A percentile compares a stretch with the other conserved stretches of the same genome.
Conservation (phyloP, 2,888 invertebrate species). For the Encarsia formosa region DNA sequence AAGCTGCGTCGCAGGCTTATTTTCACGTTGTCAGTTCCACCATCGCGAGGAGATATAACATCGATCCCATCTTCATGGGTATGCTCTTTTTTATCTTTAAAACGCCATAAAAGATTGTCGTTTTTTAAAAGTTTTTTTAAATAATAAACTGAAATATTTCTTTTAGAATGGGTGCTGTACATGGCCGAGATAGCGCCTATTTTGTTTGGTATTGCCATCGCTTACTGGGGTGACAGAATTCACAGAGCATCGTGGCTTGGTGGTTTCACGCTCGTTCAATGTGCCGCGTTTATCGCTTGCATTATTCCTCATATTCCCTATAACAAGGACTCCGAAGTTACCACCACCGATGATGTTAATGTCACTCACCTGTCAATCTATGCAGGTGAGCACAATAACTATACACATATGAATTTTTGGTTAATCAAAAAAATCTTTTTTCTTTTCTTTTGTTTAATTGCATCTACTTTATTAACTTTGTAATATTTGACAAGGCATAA, state of each 20-base stretch:
- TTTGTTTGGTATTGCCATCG: slow-evolving; percentile 54
- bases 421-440: no score
- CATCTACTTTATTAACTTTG: no score
- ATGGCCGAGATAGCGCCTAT: slow-evolving; percentile 57
- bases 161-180: slow-evolving; percentile 59
- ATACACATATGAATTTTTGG: no score
- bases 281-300: slow-evolving; percentile 52
- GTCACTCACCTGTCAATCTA: slow-evolving; percentile 39
- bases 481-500: background rate
- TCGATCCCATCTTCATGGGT: slow-evolving; percentile 43
- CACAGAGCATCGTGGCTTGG: slow-evolving; percentile 61
- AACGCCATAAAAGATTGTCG: no score
- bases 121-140: background rate
- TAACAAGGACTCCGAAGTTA: slow-evolving; percentile 33
- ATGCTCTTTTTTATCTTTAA: slow-evolving; percentile 10
- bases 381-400: slow-evolving; percentile 36
- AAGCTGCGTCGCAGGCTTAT: slow-evolving; percentile 43
- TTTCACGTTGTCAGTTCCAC: slow-evolving; percentile 39
- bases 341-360: no score
- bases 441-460: no score
- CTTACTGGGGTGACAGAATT: slow-evolving; percentile 59
- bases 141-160: slow-evolving; percentile 2
- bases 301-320: slow-evolving; percentile 57
- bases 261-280: slow-evolving; percentile 55
- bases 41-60: slow-evolving; percentile 43